phyloP scores from a whole-genome alignment of 2,797 vertebrate species.

The Sus cebifrons region DNA sequence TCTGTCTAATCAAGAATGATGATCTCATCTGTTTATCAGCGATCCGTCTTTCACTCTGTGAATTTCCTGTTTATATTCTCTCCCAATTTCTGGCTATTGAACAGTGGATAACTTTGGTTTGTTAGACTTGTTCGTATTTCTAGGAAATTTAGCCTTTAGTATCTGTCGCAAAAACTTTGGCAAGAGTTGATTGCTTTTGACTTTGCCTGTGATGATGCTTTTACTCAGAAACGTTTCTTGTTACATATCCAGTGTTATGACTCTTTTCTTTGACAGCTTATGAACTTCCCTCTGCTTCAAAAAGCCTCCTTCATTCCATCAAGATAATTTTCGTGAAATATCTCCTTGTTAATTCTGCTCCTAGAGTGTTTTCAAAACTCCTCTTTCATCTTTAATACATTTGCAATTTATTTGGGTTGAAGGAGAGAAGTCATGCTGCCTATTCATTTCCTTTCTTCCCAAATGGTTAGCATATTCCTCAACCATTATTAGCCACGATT shows the following conservation, averaged over 20 bases:
- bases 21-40: not conserved
- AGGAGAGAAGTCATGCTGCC: not conserved
- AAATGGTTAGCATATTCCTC: not conserved
- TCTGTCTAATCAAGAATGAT: not conserved
- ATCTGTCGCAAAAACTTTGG: not conserved
- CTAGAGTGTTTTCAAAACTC: not conserved
- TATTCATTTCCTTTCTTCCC: not conserved
- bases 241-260: not conserved
- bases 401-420: slow-evolving; percentile 17
- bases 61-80: not conserved
- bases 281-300: not conserved
- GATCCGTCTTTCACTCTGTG: not conserved
- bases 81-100: not conserved
- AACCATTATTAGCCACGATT: slow-evolving; percentile 6
- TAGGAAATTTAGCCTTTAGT: not conserved
- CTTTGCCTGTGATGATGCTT: not conserved
- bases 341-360: not conserved
- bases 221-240: not conserved
- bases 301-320: not conserved
- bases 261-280: not conserved
- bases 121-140: not conserved
- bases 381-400: not conserved
- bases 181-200: not conserved
- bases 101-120: not conserved
- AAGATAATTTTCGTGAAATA: not conserved